phyloP scores from a whole-genome alignment of 2,888 invertebrate genomes.

The Cryptus viduatorius region DNA sequence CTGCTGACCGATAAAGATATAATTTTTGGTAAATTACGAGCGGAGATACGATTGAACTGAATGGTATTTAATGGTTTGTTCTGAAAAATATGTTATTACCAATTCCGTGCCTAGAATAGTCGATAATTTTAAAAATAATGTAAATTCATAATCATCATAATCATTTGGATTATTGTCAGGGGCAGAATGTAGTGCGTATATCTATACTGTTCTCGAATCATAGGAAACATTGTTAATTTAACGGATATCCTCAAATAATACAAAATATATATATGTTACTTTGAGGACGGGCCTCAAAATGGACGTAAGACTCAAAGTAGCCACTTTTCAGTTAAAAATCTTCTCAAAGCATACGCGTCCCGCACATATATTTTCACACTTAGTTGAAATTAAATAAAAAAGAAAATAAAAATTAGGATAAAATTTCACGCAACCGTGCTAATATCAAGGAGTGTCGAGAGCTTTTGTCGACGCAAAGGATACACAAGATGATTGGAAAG shows the following conservation, averaged over 20 bases:
- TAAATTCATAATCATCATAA: too few species aligned
- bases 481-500: not conserved
- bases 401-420: not conserved
- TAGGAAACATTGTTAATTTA: not conserved
- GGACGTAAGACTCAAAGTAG: not conserved
- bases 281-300: constrained; percentile 7
- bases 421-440: constrained; percentile 6
- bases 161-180: too few species aligned
- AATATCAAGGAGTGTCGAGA: not conserved
- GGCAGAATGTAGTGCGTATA: not conserved
- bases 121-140: too few species aligned
- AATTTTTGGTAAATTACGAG: too few species aligned
- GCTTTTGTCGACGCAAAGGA: not conserved
- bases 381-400: not conserved
- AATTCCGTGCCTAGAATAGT: too few species aligned
- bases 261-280: not conserved
- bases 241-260: not conserved
- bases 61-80: too few species aligned
- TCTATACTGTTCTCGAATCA: not conserved
- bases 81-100: too few species aligned
- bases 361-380: not conserved
- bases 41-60: too few species aligned
- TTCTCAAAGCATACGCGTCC: not conserved
- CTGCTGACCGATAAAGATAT: too few species aligned
- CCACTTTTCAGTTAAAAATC: not conserved